Conservation (phyloP, 2,888 invertebrate genomes). For the Phytoseiulus persimilis region DNA sequence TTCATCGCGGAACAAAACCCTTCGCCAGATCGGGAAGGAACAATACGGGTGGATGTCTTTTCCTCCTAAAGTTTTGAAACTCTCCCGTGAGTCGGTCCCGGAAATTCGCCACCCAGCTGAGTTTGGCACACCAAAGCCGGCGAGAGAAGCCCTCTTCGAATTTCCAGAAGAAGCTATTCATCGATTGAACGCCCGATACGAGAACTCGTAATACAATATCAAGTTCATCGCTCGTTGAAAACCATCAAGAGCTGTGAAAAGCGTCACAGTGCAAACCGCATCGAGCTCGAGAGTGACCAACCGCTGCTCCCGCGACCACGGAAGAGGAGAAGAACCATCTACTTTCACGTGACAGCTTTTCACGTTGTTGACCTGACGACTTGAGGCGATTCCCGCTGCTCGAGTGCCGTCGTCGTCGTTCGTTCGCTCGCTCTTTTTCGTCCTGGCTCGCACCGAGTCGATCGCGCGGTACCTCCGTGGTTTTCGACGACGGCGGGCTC, state of each 20-base stretch:
- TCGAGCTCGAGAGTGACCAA: too few relatives aligned
- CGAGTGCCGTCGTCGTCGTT: neutral
- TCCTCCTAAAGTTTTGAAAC: too few relatives aligned
- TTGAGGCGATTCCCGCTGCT: neutral
- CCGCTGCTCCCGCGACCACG: too few relatives aligned
- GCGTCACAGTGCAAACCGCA: neutral
- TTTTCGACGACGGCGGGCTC: neutral
- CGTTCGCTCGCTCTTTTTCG: neutral
- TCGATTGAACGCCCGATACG: neutral
- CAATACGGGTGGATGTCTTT: too few relatives aligned
- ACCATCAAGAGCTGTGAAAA: neutral
- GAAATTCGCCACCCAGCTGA: too few relatives aligned
- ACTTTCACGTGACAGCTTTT: neutral
- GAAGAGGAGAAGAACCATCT: neutral
- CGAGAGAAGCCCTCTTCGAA: too few relatives aligned
- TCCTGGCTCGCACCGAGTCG: neutral
- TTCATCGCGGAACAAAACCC: too few relatives aligned
- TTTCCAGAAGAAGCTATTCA: neutral
- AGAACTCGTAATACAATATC: neutral
- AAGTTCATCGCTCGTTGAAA: neutral
- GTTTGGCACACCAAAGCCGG: too few relatives aligned
- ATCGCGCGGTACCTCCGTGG: neutral
- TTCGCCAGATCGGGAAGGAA: too few relatives aligned
- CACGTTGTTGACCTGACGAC: neutral
- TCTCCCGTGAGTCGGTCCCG: too few relatives aligned